A percentile compares a stretch with the other conserved stretches of the same genome.
These are phyloP conservation scores for Psilopsiagon aurifrons DNA, from an alignment of 2,113 vertebrate genomes.

Conservation along the genomic window DNA sequence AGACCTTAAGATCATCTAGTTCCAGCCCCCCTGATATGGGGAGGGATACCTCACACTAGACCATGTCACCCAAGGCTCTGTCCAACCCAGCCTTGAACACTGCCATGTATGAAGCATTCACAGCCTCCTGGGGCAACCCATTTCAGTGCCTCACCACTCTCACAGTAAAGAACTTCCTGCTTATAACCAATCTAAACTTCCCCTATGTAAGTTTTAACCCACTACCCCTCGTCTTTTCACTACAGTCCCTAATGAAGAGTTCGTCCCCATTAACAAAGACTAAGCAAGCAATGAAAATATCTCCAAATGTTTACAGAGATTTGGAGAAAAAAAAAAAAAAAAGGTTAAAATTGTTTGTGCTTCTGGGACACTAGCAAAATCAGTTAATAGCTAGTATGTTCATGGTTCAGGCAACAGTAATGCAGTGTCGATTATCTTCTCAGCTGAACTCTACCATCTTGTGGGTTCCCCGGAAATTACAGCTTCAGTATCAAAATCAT, in stretches of 20 bases:
- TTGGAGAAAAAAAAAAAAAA: not conserved
- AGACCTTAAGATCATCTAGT: not conserved
- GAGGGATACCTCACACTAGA: too few species aligned
- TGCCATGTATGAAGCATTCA: too few species aligned
- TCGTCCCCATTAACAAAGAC: not conserved
- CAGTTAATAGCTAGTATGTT: not conserved
- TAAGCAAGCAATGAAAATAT: not conserved
- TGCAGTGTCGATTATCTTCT: not conserved
- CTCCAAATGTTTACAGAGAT: not conserved
- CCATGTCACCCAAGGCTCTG: too few species aligned
- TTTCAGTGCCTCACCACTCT: too few species aligned
- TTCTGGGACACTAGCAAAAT: not conserved
- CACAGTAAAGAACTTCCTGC: too few species aligned
- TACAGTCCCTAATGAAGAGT: not conserved
- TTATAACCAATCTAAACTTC: not conserved
- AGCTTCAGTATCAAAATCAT: not conserved
- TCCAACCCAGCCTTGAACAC: too few species aligned
- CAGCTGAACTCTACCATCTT: conserved; percentile 48
- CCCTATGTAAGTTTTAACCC: not conserved
- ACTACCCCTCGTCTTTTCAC: not conserved
- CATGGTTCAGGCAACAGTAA: not conserved
- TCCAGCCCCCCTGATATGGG: not conserved
- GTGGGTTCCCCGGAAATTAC: conserved; percentile 44
- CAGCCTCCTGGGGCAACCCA: too few species aligned
- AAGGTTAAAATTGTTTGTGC: not conserved